Conservation (phyloP, 2,113 vertebrate species). For the Dromas ardeola region DNA sequence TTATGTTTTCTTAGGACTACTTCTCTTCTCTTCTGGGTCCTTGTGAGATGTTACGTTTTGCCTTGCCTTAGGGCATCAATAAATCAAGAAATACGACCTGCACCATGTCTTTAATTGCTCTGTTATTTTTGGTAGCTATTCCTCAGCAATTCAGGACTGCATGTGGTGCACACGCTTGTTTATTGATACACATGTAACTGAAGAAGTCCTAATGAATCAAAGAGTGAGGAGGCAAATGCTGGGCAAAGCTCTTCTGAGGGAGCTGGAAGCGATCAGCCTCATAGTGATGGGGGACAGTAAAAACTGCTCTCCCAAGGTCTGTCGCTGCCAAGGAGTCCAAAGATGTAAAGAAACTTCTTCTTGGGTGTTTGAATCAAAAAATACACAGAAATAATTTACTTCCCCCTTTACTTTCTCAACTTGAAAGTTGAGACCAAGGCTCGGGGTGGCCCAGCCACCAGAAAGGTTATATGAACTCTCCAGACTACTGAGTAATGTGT, state of each 20-base stretch:
- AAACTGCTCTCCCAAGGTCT: background rate
- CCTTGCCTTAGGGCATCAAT: background rate
- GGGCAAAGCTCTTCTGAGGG: background rate
- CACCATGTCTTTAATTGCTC: background rate
- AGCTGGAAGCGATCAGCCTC: background rate
- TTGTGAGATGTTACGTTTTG: background rate
- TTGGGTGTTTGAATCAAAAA: background rate
- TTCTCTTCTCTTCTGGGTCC: background rate
- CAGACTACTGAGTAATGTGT: background rate
- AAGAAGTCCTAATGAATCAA: background rate
- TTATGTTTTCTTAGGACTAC: background rate
- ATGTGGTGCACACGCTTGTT: accelerated
- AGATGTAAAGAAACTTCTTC: background rate
- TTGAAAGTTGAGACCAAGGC: background rate
- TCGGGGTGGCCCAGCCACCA: background rate
- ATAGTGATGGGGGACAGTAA: background rate
- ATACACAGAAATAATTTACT: background rate
- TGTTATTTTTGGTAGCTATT: background rate
- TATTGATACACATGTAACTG: background rate
- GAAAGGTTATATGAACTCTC: background rate
- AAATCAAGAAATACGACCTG: background rate
- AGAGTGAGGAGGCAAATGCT: background rate
- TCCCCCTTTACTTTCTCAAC: background rate
- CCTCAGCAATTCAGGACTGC: background rate
- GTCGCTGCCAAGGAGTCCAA: background rate